Evolutionary conservation across 1,140 invertebrate species (phyloP), one percentile per base, ranked within the genome.

Genomic region (Cheumatopsyche charites): DNA sequence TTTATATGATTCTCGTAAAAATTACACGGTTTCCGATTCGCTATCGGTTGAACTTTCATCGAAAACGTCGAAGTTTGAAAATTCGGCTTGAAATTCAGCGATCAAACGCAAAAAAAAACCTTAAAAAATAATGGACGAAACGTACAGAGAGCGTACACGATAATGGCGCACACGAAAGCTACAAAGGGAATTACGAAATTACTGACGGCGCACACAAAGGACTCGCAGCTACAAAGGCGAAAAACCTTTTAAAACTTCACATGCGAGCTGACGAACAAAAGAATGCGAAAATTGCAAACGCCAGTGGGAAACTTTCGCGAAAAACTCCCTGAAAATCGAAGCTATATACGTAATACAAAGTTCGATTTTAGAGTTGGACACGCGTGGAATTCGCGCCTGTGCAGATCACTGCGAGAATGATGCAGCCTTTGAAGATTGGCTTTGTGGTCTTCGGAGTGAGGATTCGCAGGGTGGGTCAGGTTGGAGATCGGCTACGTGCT

Each of bases 181-280:
- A 68, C 66, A 68, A 68, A 68, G 66, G 66, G 66, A 68, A 68
- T 68, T 68, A 68, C 66, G 66, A 68, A 68, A 68, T 68, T 68
- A 68, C 66, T 68, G 36, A 13, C 15, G 49, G 66, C 23, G 23
- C 1, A 19, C 66, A 68, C 66, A 68, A 68, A 68, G 66, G 55
- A 21, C 15, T 11, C 29, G 3, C 19, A 7, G 47, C 43, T 25
- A 68, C 66, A 68, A 68, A 68, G 66, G 66, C n/a, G 29, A 68
- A 58, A 36, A 68, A 68, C 47, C 66, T 68, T 68, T 68, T 68
- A 68, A 68, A 68, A 36, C 66, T 47, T 47, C n/a, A n/a, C n/a
- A n/a, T n/a, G n/a, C n/a, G n/a, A n/a, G n/a, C n/a, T n/a, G n/a
- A n/a, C n/a, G n/a, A n/a, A n/a, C n/a, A n/a, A n/a, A n/a, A n/a